Evolutionary conservation across 2,113 vertebrate species (phyloP).

Genomic region (Scatophagus argus): DNA sequence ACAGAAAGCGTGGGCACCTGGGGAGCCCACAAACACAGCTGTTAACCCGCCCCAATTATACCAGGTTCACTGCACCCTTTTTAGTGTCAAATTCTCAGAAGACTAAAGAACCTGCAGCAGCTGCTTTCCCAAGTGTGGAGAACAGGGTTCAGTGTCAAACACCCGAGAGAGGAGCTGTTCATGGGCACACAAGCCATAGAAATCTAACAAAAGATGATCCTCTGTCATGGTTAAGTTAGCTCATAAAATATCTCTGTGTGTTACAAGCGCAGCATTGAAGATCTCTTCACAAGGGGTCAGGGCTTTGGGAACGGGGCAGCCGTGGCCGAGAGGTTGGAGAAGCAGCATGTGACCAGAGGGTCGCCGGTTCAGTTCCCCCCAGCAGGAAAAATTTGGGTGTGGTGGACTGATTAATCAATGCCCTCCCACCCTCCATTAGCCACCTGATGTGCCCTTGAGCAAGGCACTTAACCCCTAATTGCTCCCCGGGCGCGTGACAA

Average conservation of each 20-base stretch:
- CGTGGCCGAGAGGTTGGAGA: no score
- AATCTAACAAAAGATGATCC: neutral
- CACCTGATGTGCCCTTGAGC: no score
- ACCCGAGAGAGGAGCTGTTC: neutral
- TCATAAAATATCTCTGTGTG: neutral
- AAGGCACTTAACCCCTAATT: no score
- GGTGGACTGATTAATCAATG: no score
- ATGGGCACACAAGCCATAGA: neutral
- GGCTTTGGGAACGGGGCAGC: no score
- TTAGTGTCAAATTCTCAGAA: slow-evolving; percentile 23
- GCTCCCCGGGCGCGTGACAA: no score
- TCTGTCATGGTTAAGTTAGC: neutral
- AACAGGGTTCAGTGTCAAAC: neutral
- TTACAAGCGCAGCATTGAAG: no score
- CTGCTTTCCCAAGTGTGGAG: neutral
- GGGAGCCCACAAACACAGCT: neutral
- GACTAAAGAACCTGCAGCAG: slow-evolving; percentile 18
- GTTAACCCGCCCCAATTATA: neutral
- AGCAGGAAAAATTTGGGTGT: no score
- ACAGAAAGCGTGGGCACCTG: slow-evolving; percentile 1
- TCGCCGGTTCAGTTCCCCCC: no score
- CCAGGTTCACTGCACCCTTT: neutral
- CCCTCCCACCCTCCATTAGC: no score
- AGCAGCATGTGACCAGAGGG: no score
- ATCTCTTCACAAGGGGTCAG: neutral